These are phyloP conservation scores for Parascotia fuliginaria DNA, from an alignment of 2,888 invertebrate genomes.

Conservation along the genomic window DNA sequence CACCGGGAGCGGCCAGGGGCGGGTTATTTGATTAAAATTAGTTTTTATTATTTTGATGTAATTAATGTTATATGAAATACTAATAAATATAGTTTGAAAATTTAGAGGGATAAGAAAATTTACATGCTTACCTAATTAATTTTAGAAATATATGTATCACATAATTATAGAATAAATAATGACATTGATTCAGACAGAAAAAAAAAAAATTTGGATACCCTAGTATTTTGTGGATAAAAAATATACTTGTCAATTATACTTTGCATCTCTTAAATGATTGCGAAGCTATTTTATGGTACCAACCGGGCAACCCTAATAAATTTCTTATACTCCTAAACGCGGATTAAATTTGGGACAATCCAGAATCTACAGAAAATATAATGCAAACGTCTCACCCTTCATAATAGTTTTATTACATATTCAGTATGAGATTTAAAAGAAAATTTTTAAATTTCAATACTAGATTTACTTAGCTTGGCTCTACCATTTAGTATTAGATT, in stretches of 20 bases:
- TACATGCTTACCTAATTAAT: too few species aligned
- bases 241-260: background rate
- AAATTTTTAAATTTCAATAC: slow-evolving; percentile 25
- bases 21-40: too few species aligned
- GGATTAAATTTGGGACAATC: slow-evolving; percentile 37
- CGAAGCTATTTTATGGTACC: slow-evolving; percentile 1
- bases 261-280: background rate
- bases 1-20: too few species aligned
- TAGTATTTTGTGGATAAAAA: too few species aligned
- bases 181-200: too few species aligned
- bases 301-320: slow-evolving; percentile 10
- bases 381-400: slow-evolving; percentile 23
- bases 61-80: too few species aligned
- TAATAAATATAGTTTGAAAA: too few species aligned
- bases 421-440: slow-evolving; percentile 20
- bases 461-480: slow-evolving; percentile 1
- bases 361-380: slow-evolving; percentile 17
- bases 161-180: too few species aligned
- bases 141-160: too few species aligned
- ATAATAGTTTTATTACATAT: slow-evolving; percentile 34
- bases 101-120: too few species aligned
- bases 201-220: background rate
- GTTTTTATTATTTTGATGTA: too few species aligned
- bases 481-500: slow-evolving; percentile 35
- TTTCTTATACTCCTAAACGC: slow-evolving; percentile 14